Evolutionary conservation across 2,888 invertebrate genomes (phyloP).

Genomic region (Nemurella pictetii): DNA sequence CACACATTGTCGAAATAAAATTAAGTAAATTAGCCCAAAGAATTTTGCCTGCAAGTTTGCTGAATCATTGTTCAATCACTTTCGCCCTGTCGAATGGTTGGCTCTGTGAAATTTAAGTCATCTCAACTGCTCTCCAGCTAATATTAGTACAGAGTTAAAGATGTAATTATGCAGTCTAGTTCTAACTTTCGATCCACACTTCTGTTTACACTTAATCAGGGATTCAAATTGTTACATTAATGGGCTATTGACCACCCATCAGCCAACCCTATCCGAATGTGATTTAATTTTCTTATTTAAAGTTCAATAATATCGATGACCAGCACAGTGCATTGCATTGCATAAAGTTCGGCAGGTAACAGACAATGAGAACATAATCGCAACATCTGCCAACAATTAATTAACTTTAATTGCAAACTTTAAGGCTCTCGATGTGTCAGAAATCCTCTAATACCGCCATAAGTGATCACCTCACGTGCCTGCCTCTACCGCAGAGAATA

Average conservation of each 20-base stretch:
- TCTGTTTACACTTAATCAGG: too few species aligned
- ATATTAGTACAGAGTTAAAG: too few species aligned
- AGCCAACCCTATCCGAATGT: not conserved
- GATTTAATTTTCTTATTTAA: too few species aligned
- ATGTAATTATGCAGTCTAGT: too few species aligned
- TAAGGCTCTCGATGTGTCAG: not conserved
- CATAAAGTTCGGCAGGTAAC: not conserved
- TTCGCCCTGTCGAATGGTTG: not conserved
- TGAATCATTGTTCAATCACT: not conserved
- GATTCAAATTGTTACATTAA: too few species aligned
- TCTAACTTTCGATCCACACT: too few species aligned
- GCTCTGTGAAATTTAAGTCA: not conserved
- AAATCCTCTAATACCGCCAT: not conserved
- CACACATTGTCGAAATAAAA: not conserved
- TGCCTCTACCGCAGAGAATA: not conserved
- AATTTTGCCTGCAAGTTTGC: not conserved
- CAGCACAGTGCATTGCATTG: not conserved
- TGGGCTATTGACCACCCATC: not conserved
- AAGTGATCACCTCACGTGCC: not conserved
- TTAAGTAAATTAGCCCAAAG: not conserved
- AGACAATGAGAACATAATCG: not conserved
- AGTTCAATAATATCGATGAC: not conserved
- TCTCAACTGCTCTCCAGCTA: not conserved
- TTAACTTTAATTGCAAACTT: not conserved
- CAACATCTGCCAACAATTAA: not conserved